These are phyloP conservation scores for Drosophila eohydei DNA, from an alignment of 2,888 invertebrate species.

Conservation along the genomic window DNA sequence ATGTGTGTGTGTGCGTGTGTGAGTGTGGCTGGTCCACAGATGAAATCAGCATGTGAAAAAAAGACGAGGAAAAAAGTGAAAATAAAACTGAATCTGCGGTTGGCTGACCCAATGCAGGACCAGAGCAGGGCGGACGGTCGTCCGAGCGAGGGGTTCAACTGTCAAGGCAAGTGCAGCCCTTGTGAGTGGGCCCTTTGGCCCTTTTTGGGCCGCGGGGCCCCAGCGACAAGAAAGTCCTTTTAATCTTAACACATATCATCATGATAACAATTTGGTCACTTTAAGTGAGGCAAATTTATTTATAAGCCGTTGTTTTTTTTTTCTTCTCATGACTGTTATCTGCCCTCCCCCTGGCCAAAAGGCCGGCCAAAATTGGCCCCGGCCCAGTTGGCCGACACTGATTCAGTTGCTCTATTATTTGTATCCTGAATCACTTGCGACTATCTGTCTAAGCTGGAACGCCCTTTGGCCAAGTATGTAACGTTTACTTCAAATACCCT, in stretches of 20 bases:
- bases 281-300: conserved; percentile 85
- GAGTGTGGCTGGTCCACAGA: conserved; percentile 41
- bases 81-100: conserved; percentile 66
- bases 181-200: conserved; percentile 39
- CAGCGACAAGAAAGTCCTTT: conserved; percentile 83
- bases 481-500: conserved; percentile 47
- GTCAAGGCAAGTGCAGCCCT: conserved; percentile 49
- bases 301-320: conserved; percentile 81
- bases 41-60: conserved; percentile 81
- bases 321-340: neutral
- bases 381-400: conserved; percentile 19
- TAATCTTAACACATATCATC: conserved; percentile 84
- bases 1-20: conserved; percentile 5
- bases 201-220: conserved; percentile 44
- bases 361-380: neutral
- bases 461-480: conserved; percentile 22
- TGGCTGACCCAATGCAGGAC: conserved; percentile 41
- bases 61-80: conserved; percentile 26
- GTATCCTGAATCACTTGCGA: conserved; percentile 52
- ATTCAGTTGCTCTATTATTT: conserved; percentile 72
- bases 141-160: conserved; percentile 25
- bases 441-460: conserved; percentile 32
- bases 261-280: conserved; percentile 85
- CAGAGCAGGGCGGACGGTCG: neutral
- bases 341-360: neutral